These are phyloP conservation scores for Omphaloscelis lunosa DNA, from an alignment of 2,888 invertebrate genomes.

Conservation along the genomic window DNA sequence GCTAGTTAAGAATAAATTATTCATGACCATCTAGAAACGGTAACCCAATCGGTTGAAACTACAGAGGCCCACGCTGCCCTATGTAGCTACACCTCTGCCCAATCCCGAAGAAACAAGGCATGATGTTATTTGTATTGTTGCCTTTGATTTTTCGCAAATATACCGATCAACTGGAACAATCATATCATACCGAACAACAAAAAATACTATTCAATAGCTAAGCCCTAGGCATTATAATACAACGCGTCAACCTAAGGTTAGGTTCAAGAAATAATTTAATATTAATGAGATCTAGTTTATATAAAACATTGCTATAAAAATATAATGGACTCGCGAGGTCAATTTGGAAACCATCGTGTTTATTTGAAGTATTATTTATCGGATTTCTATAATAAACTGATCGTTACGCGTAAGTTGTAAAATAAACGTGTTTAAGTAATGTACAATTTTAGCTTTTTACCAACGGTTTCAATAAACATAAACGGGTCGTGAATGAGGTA, in stretches of 20 bases:
- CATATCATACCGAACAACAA: too few species aligned
- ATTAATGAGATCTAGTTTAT: conserved; percentile 42
- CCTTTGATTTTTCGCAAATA: background rate
- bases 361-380: background rate
- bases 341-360: background rate
- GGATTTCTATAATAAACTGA: too few species aligned
- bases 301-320: conserved; percentile 23
- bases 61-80: too few species aligned
- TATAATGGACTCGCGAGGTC: background rate
- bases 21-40: too few species aligned
- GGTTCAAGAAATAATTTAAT: conserved; percentile 40
- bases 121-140: background rate
- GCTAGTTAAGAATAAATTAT: too few species aligned
- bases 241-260: conserved; percentile 28
- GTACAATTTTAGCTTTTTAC: background rate
- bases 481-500: background rate
- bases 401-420: background rate
- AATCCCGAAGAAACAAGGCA: too few species aligned
- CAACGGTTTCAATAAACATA: background rate
- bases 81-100: too few species aligned
- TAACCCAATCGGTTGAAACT: too few species aligned
- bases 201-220: background rate
- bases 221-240: conserved; percentile 16
- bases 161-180: background rate
- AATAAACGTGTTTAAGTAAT: background rate